A percentile compares a stretch with the other conserved stretches of the same genome.
Conservation (phyloP, 2,797 vertebrate genomes). For the Alectoris magna region DNA sequence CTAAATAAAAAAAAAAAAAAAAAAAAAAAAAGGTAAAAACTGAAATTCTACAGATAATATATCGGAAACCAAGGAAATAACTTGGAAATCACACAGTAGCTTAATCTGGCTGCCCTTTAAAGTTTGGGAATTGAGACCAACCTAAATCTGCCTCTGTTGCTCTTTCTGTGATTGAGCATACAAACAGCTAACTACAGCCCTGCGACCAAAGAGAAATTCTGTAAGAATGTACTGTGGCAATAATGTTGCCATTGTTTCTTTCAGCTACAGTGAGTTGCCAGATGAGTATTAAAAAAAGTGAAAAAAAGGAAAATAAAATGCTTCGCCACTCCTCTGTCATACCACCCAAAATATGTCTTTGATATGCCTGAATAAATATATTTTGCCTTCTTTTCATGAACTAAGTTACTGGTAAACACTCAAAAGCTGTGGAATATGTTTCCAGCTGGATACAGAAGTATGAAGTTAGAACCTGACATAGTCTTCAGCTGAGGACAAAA, state of each 20-base stretch:
- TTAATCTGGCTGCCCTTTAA: neutral
- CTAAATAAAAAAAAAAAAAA: neutral
- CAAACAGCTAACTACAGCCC: neutral
- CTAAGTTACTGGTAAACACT: neutral
- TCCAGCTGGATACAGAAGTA: neutral
- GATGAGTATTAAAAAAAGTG: neutral
- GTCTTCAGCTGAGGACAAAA: neutral
- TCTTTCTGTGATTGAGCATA: neutral
- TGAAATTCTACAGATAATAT: neutral
- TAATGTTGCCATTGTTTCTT: neutral
- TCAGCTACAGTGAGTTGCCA: neutral
- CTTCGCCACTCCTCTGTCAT: neutral
- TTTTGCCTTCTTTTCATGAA: neutral
- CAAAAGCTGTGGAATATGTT: neutral
- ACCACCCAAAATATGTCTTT: neutral
- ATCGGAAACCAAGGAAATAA: neutral
- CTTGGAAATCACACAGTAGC: neutral
- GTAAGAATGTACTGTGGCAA: neutral
- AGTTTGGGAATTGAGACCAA: neutral
- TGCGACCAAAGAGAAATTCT: neutral
- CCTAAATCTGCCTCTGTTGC: neutral
- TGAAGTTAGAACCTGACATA: neutral
- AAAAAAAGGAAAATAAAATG: neutral
- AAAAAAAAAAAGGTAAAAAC: neutral
- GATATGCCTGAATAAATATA: neutral